Evolutionary conservation across 2,888 invertebrate species (phyloP).

Genomic region (Cybosia mesomella): DNA sequence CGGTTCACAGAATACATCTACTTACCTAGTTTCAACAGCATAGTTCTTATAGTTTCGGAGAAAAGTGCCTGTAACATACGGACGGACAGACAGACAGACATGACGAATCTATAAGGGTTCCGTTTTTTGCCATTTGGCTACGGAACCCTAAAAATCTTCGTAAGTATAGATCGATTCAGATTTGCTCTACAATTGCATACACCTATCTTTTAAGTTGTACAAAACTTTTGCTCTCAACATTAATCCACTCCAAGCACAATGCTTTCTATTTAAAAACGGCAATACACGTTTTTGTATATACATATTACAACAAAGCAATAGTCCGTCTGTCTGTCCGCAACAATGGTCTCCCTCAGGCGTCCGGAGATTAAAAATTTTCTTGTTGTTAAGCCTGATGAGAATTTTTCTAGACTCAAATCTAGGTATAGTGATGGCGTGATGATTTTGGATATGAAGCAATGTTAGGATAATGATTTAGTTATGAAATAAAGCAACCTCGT

Average conservation of each 20-base stretch:
- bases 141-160: no score
- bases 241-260: neutral
- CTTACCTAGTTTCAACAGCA: no score
- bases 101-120: no score
- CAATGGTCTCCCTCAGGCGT: constrained; percentile 51
- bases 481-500: no score
- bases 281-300: constrained; percentile 6
- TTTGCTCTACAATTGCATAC: no score
- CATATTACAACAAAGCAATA: constrained; percentile 43
- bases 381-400: constrained; percentile 48
- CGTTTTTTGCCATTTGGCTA: no score
- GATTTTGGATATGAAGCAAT: neutral
- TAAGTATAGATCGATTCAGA: no score
- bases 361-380: constrained; percentile 54
- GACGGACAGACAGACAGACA: no score
- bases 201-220: neutral
- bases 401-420: constrained; percentile 28
- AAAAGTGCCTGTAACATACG: no score
- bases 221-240: constrained; percentile 1
- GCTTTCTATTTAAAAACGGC: neutral
- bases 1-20: no score
- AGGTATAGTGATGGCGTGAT: constrained; percentile 5
- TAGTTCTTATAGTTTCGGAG: no score
- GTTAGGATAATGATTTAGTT: neutral
- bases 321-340: constrained; percentile 53